Conservation (phyloP, 2,888 invertebrate genomes). For the Encarsia formosa region DNA sequence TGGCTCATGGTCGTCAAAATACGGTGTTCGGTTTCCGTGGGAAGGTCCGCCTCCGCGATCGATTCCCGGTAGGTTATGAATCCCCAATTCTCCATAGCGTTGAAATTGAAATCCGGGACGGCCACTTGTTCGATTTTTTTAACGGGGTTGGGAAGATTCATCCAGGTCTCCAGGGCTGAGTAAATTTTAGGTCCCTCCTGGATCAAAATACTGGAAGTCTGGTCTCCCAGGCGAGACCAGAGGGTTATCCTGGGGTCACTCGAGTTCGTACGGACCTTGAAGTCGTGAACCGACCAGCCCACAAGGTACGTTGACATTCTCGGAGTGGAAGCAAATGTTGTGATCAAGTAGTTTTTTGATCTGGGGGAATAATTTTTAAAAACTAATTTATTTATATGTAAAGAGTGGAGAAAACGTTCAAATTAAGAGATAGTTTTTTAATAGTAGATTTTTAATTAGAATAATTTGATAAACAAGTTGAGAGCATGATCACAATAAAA, state of each 20-base stretch:
- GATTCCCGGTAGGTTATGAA: slow-evolving; percentile 67
- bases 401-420: no score
- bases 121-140: slow-evolving; percentile 75
- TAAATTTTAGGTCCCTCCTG: slow-evolving; percentile 32
- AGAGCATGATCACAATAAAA: no score
- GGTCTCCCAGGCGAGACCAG: slow-evolving; percentile 3
- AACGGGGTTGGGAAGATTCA: slow-evolving; percentile 33
- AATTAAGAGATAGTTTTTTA: no score
- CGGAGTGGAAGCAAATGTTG: slow-evolving; percentile 32
- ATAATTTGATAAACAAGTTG: no score
- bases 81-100: slow-evolving; percentile 95
- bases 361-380: no score
- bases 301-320: slow-evolving; percentile 41
- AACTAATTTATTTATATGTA: no score
- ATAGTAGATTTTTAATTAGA: no score
- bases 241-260: slow-evolving; percentile 8
- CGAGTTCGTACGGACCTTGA: slow-evolving; percentile 18
- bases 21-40: slow-evolving; percentile 38
- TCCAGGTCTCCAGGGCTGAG: slow-evolving; percentile 29
- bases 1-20: slow-evolving; percentile 39
- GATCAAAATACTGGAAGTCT: not conserved
- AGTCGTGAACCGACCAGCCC: slow-evolving; percentile 40
- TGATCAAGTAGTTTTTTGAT: slow-evolving; percentile 17
- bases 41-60: slow-evolving; percentile 29
- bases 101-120: slow-evolving; percentile 78